Conservation (phyloP, 2,113 vertebrate species). For the Amia ocellicauda region DNA sequence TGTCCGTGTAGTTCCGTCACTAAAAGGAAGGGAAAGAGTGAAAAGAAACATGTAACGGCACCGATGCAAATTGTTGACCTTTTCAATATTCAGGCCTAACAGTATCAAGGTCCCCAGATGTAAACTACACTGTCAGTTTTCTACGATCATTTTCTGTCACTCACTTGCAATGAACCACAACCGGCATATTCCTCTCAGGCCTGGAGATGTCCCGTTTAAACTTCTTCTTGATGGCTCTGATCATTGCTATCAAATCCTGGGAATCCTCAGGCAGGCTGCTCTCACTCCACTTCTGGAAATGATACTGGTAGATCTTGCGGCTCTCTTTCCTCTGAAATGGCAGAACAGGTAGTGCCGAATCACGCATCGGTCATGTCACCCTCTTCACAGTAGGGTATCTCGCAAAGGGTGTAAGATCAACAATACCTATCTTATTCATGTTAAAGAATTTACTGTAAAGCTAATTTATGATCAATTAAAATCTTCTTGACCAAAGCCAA, state of each 20-base stretch:
- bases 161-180: constrained; percentile 86
- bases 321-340: constrained; percentile 77
- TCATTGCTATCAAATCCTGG: constrained; percentile 72
- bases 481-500: too few relatives aligned
- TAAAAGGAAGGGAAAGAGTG: constrained; percentile 41
- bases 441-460: too few relatives aligned
- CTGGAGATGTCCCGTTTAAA: constrained; percentile 34
- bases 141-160: too few relatives aligned
- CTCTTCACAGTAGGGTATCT: too few relatives aligned
- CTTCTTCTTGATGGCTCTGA: constrained; percentile 65
- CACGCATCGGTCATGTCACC: too few relatives aligned
- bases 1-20: constrained; percentile 80
- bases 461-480: too few relatives aligned
- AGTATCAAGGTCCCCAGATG: neutral
- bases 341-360: neutral
- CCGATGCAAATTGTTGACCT: neutral
- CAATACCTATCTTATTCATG: too few relatives aligned
- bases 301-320: constrained; percentile 76
- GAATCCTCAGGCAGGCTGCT: constrained; percentile 65
- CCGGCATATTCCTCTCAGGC: constrained; percentile 37
- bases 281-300: constrained; percentile 77
- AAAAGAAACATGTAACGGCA: too few relatives aligned
- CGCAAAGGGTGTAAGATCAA: too few relatives aligned
- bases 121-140: too few relatives aligned
- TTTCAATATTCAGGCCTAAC: neutral